A percentile compares a stretch with the other conserved stretches of the same genome.
These are phyloP conservation scores for Catharus minimus DNA, from an alignment of 2,113 vertebrate genomes.

Conservation along the genomic window DNA sequence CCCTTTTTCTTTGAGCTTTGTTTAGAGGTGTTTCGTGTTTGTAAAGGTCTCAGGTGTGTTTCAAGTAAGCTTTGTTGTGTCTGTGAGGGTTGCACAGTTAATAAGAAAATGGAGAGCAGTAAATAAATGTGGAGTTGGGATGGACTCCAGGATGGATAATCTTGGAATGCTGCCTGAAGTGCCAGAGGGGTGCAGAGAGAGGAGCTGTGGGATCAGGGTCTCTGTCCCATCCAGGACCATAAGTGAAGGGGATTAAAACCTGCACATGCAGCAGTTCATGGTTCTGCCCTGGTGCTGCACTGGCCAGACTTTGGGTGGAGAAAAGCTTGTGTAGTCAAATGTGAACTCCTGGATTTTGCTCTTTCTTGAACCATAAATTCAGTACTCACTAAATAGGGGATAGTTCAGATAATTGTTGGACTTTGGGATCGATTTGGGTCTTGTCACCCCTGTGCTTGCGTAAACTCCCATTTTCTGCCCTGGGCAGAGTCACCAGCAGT, in stretches of 20 bases:
- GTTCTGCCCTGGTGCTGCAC: background rate
- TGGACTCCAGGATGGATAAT: background rate
- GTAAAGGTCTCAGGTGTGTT: background rate
- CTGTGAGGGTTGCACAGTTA: background rate
- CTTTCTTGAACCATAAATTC: background rate
- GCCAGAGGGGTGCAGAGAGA: background rate
- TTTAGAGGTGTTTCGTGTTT: background rate
- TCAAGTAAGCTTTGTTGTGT: background rate
- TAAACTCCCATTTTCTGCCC: background rate
- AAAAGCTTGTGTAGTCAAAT: background rate
- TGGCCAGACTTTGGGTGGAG: background rate
- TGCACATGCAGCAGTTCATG: accelerated
- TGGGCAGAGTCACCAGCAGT: background rate
- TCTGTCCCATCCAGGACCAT: background rate
- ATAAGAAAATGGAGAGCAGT: background rate
- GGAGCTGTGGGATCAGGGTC: background rate
- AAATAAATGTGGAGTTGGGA: background rate
- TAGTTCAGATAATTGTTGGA: background rate
- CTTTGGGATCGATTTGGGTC: background rate
- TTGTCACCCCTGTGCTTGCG: background rate
- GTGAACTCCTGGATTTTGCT: background rate
- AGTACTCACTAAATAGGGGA: background rate
- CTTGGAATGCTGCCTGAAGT: background rate
- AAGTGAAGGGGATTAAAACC: background rate
- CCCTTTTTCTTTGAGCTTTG: background rate